phyloP scores from a whole-genome alignment of 2,888 invertebrate species.

The Perithous albicinctus region DNA sequence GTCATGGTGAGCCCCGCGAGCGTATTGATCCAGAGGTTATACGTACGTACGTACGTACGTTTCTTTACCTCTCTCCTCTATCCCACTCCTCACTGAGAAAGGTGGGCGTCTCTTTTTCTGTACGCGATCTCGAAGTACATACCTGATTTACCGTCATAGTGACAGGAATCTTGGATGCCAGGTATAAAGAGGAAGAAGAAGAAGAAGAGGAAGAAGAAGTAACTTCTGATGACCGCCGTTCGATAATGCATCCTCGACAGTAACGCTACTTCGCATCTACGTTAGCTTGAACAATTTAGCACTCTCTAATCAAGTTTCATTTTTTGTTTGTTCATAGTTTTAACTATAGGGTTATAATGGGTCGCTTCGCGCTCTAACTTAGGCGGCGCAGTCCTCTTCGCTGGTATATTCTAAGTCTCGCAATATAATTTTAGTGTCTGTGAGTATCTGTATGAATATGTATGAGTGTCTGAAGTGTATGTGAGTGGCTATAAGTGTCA shows the following conservation, averaged over 20 bases:
- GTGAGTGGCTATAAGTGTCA: too few relatives aligned
- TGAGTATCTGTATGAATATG: too few relatives aligned
- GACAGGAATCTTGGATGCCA: neutral
- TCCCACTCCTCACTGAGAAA: conserved; percentile 1
- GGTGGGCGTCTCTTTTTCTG: conserved; percentile 18
- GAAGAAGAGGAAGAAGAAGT: neutral
- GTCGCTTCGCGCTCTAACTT: too few relatives aligned
- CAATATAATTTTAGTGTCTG: too few relatives aligned
- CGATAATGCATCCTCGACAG: conserved; percentile 9
- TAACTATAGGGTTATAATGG: too few relatives aligned
- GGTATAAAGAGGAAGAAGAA: neutral
- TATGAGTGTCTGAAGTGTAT: too few relatives aligned
- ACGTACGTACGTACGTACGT: conserved; percentile 26
- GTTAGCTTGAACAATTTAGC: neutral
- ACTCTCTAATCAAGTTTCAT: neutral
- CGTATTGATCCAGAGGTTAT: conserved; percentile 30
- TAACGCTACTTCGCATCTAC: neutral
- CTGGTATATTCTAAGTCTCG: too few relatives aligned
- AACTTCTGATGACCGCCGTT: conserved; percentile 7
- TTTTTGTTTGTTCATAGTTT: neutral
- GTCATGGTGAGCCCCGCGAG: conserved; percentile 28
- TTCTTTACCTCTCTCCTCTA: conserved; percentile 20
- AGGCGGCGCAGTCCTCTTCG: too few relatives aligned
- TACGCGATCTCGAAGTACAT: conserved; percentile 6
- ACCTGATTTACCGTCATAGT: conserved; percentile 21